These are phyloP conservation scores for Ceratina calcarata DNA, from an alignment of 1,140 invertebrate genomes.

Conservation along the genomic window DNA sequence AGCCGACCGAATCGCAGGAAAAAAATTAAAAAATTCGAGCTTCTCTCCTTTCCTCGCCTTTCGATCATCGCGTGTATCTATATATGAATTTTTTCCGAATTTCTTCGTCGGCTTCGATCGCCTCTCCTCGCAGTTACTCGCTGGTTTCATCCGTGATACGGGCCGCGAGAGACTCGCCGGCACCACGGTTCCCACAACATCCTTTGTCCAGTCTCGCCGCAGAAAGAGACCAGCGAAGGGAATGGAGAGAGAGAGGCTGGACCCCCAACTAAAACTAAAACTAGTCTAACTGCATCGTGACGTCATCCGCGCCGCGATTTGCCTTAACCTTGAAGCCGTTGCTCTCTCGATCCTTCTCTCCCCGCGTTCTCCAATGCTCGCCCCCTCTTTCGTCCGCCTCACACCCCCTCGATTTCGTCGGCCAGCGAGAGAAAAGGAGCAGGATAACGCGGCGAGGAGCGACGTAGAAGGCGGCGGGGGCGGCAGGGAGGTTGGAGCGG, in stretches of 20 bases:
- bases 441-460: constrained; percentile 49
- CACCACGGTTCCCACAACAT: constrained; percentile 65
- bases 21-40: constrained; percentile 28
- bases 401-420: constrained; percentile 37
- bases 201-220: constrained; percentile 71
- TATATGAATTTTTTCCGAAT: not conserved
- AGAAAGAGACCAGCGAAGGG: constrained; percentile 14
- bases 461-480: constrained; percentile 4
- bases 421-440: constrained; percentile 46
- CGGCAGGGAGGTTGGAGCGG: not conserved
- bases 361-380: constrained; percentile 32
- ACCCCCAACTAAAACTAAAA: constrained; percentile 77
- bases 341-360: constrained; percentile 64
- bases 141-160: constrained; percentile 15
- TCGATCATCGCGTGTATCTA: not conserved
- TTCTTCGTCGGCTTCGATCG: not conserved
- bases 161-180: constrained; percentile 49
- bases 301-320: constrained; percentile 77
- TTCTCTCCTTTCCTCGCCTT: not conserved
- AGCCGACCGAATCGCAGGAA: constrained; percentile 29
- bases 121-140: not conserved
- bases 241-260: constrained; percentile 55
- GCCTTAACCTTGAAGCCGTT: constrained; percentile 76
- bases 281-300: constrained; percentile 80
- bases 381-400: constrained; percentile 51